Percentiles rank a stretch among this genome's conserved stretches.
Evolutionary conservation across 2,797 vertebrate species (phyloP).

Genomic region (Sebastes oblongus): DNA sequence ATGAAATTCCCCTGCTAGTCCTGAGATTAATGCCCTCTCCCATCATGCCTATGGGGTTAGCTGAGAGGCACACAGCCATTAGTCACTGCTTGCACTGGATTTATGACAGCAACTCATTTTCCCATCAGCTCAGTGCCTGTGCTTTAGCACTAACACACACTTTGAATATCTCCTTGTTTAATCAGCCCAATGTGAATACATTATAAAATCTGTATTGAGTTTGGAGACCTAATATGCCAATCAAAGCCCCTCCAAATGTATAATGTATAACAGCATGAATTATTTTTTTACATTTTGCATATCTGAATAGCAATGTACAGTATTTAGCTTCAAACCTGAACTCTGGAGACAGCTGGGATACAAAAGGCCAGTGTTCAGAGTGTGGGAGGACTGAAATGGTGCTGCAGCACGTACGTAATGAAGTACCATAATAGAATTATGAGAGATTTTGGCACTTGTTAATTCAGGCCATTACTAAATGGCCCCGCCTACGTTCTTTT

Average conservation of each 20-base stretch:
- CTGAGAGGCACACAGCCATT: constrained; percentile 61
- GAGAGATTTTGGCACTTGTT: constrained; percentile 74
- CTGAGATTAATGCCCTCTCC: constrained; percentile 58
- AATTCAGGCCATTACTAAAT: constrained; percentile 69
- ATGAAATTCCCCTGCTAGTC: constrained; percentile 35
- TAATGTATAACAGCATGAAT: background rate
- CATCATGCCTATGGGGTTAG: constrained; percentile 56
- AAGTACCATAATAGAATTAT: constrained; percentile 72
- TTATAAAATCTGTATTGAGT: constrained; percentile 6
- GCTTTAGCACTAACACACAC: constrained; percentile 31
- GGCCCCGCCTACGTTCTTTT: constrained; percentile 62
- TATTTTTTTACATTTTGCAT: constrained; percentile 5
- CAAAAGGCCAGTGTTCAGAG: constrained; percentile 52
- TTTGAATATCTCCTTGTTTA: constrained; percentile 51
- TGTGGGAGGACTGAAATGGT: constrained; percentile 68
- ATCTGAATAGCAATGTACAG: constrained; percentile 17
- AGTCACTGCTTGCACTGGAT: constrained; percentile 48
- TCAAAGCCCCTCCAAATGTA: background rate
- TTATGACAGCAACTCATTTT: constrained; percentile 67
- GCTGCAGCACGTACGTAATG: constrained; percentile 55
- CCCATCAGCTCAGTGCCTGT: constrained; percentile 55
- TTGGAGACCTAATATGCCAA: background rate
- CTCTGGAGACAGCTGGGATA: constrained; percentile 46
- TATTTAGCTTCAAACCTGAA: constrained; percentile 25
- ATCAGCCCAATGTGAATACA: constrained; percentile 22